Evolutionary conservation across 2,888 invertebrate genomes (phyloP).

Genomic region (Mongoloraphidia duomilia): DNA sequence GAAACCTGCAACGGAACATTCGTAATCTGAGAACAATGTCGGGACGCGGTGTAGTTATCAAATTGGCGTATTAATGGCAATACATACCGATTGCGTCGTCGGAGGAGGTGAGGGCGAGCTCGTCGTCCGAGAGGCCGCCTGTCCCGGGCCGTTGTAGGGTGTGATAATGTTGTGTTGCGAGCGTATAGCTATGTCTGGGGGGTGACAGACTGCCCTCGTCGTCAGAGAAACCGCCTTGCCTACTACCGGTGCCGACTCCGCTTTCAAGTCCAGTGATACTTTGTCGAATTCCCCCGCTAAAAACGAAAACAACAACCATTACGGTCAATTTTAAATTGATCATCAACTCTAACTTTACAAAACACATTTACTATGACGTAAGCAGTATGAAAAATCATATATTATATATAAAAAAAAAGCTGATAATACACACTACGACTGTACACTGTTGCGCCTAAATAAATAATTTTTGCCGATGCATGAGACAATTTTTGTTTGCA

Average conservation of each 20-base stretch:
- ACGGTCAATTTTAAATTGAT: too few relatives aligned
- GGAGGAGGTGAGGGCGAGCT: constrained; percentile 27
- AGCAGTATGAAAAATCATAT: too few relatives aligned
- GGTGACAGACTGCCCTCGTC: constrained; percentile 61
- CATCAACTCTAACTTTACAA: too few relatives aligned
- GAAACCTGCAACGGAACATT: constrained; percentile 18
- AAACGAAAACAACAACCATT: constrained; percentile 6
- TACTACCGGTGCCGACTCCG: constrained; percentile 33
- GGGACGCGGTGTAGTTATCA: background rate
- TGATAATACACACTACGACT: too few relatives aligned
- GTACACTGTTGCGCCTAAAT: too few relatives aligned
- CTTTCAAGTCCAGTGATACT: constrained; percentile 44
- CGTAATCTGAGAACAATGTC: too few relatives aligned
- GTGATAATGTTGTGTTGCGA: constrained; percentile 44
- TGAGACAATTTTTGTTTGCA: too few relatives aligned
- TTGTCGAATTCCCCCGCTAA: constrained; percentile 9
- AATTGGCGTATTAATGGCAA: background rate
- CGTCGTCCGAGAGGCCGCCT: constrained; percentile 29
- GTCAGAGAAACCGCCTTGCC: constrained; percentile 75
- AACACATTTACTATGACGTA: too few relatives aligned
- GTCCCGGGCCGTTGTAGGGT: constrained; percentile 31
- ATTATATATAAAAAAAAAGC: too few relatives aligned
- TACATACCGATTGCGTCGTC: constrained; percentile 28
- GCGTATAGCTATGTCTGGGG: constrained; percentile 43
- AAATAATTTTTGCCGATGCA: too few relatives aligned